A percentile compares a stretch with the other conserved stretches of the same genome.
These are phyloP conservation scores for Amphiprion ocellaris DNA, from an alignment of 2,113 vertebrate species.

Conservation along the genomic window DNA sequence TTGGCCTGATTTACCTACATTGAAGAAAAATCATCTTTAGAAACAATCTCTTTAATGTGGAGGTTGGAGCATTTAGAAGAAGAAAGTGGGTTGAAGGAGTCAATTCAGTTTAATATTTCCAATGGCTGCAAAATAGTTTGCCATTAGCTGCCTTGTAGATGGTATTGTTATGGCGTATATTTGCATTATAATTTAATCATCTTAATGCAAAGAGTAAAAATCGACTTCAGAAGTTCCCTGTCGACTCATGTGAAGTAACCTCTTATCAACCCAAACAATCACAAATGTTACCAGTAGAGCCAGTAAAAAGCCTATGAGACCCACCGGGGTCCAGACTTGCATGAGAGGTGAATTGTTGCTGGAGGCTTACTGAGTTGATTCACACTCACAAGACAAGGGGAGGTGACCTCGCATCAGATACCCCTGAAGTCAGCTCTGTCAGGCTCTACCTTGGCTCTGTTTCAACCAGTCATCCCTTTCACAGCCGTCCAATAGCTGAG, in stretches of 20 bases:
- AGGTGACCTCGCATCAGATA: constrained; percentile 47
- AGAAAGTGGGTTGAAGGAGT: neutral
- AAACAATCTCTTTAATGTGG: constrained; percentile 41
- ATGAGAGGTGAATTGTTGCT: constrained; percentile 40
- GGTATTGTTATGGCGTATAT: neutral
- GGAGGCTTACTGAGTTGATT: constrained; percentile 19
- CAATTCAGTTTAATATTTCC: constrained; percentile 14
- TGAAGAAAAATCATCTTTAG: constrained; percentile 33
- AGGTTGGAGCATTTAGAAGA: constrained; percentile 41
- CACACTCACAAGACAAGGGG: constrained; percentile 33
- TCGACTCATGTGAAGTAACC: constrained; percentile 3
- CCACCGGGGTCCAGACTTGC: neutral
- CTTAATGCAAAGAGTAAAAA: neutral
- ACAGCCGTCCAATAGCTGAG: constrained; percentile 49
- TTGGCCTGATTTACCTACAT: neutral
- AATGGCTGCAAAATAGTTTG: constrained; percentile 29
- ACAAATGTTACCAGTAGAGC: neutral
- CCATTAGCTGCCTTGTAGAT: constrained; percentile 14
- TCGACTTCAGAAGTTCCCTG: too few relatives aligned
- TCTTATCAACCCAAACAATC: constrained; percentile 6
- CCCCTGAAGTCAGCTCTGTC: constrained; percentile 32
- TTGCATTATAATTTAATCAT: neutral
- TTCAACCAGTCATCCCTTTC: constrained; percentile 56
- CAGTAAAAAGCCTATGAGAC: constrained; percentile 12
- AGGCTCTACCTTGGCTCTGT: constrained; percentile 36